Base-by-base conservation (phyloP, 2,113 vertebrate genomes). In the Lethenteron camtschaticum region DNA sequence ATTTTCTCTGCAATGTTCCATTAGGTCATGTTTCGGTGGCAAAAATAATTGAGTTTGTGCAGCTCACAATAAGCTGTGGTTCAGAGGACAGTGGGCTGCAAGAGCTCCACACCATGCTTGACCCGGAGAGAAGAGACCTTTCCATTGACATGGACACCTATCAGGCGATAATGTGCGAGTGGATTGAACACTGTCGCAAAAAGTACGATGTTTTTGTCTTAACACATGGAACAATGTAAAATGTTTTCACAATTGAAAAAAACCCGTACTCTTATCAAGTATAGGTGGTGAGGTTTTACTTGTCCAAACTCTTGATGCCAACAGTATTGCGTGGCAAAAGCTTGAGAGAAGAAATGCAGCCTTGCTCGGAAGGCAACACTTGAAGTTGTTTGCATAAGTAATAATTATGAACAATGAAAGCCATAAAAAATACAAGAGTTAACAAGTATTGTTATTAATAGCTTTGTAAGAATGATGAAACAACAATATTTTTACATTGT, bases 21-120 rank as follows among this genome's bases (percentile, higher is more conserved):
- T 68, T 57, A 96, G 89, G 88, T 69, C 90, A 83, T 78, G 86
- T 90, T 58, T 82, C 79, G 1, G 84, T 90, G 73, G 86, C 84
- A n/a, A 83, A 83, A 69, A 82, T 95, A 16, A 80, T 89, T 68
- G 84, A 91, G 74, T 91, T 82, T 69, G 73, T 94, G 72, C 83
- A 82, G 7, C 81, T 84, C 70, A 87, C 82, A 1, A 85, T 82
- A 8, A 82, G 83, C 55, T 81, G 82, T 9, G 80, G 75, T 41
- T 81, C 79, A 0, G 86, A 86, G 71, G 87, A 88, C 63, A 81
- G 82, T 1, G 83, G 81, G 9, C 80, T 92, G 2, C 86, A 86
- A 58, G 86, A 89, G 13, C 79, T 95, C 3, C 87, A 84, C 72
- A 82, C 82, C 75, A 83, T 87, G 84, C 81, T 96, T 24, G 89